phyloP scores from a whole-genome alignment of 1,140 invertebrate genomes.

The Cotesia glomerata region DNA sequence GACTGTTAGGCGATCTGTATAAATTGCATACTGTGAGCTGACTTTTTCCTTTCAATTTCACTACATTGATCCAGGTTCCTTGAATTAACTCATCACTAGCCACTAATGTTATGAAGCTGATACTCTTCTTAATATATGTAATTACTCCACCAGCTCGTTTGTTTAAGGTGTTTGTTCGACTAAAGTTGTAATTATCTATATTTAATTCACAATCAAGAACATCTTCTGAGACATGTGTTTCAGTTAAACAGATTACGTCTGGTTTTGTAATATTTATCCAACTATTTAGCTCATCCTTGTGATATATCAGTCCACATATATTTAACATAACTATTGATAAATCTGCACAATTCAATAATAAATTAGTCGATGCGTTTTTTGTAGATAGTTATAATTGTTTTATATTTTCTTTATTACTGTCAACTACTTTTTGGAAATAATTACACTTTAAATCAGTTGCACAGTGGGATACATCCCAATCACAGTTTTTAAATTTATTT shows the following conservation, averaged over 20 bases:
- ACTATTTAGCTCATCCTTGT: conserved; percentile 16
- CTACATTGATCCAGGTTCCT: conserved; percentile 6
- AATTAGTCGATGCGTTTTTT: neutral
- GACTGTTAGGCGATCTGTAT: conserved; percentile 18
- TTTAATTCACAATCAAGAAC: conserved; percentile 17
- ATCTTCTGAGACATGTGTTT: conserved; percentile 19
- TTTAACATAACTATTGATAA: conserved; percentile 15
- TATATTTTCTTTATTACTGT: neutral
- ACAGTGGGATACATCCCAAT: neutral
- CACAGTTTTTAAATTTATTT: neutral
- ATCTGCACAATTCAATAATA: neutral
- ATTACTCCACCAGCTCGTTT: conserved; percentile 15
- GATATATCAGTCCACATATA: conserved; percentile 1
- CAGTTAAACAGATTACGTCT: conserved; percentile 22
- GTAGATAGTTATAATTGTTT: neutral
- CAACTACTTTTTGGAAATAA: neutral
- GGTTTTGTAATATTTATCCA: conserved; percentile 13
- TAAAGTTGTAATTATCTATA: conserved; percentile 13
- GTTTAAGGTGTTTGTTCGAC: conserved; percentile 17
- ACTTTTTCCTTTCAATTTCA: neutral
- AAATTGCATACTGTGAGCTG: neutral
- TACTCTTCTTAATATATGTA: conserved; percentile 5
- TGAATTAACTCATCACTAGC: neutral
- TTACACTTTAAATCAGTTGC: conserved; percentile 17
- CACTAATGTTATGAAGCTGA: neutral